phyloP scores from a whole-genome alignment of 2,113 vertebrate species.

The Monarcha castaneiventris region DNA sequence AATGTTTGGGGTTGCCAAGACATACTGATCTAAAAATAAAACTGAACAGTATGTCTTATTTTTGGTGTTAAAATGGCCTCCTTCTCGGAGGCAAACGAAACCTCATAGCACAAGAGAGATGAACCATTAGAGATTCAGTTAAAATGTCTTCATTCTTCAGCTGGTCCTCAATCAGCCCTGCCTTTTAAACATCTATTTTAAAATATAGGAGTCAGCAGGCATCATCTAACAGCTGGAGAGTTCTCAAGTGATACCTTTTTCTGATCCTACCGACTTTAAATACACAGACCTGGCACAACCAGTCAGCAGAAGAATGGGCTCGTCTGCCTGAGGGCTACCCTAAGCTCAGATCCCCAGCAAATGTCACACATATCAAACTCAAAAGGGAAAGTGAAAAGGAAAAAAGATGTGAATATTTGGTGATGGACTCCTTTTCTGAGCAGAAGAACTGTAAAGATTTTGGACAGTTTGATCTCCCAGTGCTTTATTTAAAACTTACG shows the following conservation, averaged over 20 bases:
- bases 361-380: background rate
- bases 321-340: background rate
- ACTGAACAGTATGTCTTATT: background rate
- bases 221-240: background rate
- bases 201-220: background rate
- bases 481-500: background rate
- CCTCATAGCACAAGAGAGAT: background rate
- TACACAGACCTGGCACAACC: background rate
- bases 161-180: background rate
- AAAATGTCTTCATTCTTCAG: background rate
- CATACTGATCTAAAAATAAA: slow-evolving; percentile 15
- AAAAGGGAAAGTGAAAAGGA: background rate
- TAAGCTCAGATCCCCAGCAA: background rate
- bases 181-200: background rate
- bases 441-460: background rate
- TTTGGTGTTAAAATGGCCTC: background rate
- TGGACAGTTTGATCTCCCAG: background rate
- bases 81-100: background rate
- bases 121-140: background rate
- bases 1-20: background rate
- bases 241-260: background rate
- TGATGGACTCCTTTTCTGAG: background rate
- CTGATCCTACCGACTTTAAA: background rate
- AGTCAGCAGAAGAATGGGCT: background rate
- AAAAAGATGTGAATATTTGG: background rate